Percentiles rank a stretch among this genome's conserved stretches.
phyloP scores from a whole-genome alignment of 1,140 invertebrate species.

The Planococcus citri region DNA sequence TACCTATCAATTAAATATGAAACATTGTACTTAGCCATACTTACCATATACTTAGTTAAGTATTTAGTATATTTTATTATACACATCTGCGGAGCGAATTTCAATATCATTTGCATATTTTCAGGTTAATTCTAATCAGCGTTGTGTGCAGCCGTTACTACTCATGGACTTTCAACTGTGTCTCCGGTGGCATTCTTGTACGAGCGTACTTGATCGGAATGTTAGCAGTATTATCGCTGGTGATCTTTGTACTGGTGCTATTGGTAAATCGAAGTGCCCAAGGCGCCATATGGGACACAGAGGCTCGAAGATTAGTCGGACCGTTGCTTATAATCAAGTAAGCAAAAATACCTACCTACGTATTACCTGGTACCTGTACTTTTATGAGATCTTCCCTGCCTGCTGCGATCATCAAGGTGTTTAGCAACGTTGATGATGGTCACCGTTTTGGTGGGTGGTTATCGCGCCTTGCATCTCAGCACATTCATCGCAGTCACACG shows the following conservation, averaged over 20 bases:
- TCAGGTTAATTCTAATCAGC: conserved; percentile 51
- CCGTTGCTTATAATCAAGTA: conserved; percentile 53
- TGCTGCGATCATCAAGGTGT: not conserved
- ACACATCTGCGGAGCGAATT: too few relatives aligned
- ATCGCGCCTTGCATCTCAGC: too few relatives aligned
- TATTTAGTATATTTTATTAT: too few relatives aligned
- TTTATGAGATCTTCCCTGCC: not conserved
- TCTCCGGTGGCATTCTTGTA: conserved; percentile 48
- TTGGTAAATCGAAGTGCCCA: conserved; percentile 53
- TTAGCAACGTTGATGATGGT: too few relatives aligned
- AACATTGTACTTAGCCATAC: too few relatives aligned
- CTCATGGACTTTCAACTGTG: conserved; percentile 47
- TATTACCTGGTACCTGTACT: not conserved
- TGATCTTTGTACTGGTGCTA: conserved; percentile 47
- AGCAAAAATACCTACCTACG: too few relatives aligned
- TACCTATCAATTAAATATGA: too few relatives aligned
- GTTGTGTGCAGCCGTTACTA: conserved; percentile 49
- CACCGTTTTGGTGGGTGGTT: too few relatives aligned
- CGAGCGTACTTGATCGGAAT: conserved; percentile 52
- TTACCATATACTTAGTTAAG: too few relatives aligned
- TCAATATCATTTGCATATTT: conserved; percentile 21
- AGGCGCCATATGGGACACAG: conserved; percentile 55
- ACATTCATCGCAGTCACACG: too few relatives aligned
- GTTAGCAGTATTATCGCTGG: conserved; percentile 42
- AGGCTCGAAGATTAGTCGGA: conserved; percentile 48